Evolutionary conservation across 2,797 vertebrate species (phyloP), one percentile per base, ranked within the genome.

Genomic region (Epinephelus malabaricus): DNA sequence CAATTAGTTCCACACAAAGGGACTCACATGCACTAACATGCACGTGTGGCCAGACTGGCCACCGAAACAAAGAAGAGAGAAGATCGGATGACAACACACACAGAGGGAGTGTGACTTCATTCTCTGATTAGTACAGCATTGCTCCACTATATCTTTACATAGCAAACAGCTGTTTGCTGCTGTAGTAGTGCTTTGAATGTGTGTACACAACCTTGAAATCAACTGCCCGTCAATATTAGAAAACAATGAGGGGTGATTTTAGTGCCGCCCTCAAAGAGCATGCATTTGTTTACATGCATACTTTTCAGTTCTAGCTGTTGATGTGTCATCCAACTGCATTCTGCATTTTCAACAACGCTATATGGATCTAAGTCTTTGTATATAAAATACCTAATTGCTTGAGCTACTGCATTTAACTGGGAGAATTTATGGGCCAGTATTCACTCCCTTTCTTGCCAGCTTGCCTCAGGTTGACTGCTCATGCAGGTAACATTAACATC

Each of bases 381-480:
- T 79, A 79, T 83, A 64, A 83, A 75, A 83, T 14, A 58, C 54
- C 15, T 58, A 15, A 73, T 79, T 80, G 70, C 73, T 62, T 71
- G 51, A 68, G 78, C 74, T 81, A 27, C 63, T 80, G 69, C 59
- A 82, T 59, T 79, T 70, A 69, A 30, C 65, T 78, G 62, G 65
- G 80, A 84, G 45, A 50, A 77, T 53, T 73, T 67, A 67, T 59
- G 47, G 62, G 27, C 67, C 53, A 73, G 50, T 40, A 3, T 53
- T 27, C 4, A 1, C 51, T 54, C 11, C 61, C n/a, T 82, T 74
- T 76, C 64, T 49, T 67, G n/a, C 65, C 73, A 63, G 55, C 73
- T 86, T 67, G 79, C 83, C 88, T 81, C 38, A 40, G 86, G 79
- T 86, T 79, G 75, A 77, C 78, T 69, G 71, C 68, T 79, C 72